A percentile compares a stretch with the other conserved stretches of the same genome.
These are phyloP conservation scores for Hydrophis major DNA, from an alignment of 2,797 vertebrate species.

Conservation along the genomic window DNA sequence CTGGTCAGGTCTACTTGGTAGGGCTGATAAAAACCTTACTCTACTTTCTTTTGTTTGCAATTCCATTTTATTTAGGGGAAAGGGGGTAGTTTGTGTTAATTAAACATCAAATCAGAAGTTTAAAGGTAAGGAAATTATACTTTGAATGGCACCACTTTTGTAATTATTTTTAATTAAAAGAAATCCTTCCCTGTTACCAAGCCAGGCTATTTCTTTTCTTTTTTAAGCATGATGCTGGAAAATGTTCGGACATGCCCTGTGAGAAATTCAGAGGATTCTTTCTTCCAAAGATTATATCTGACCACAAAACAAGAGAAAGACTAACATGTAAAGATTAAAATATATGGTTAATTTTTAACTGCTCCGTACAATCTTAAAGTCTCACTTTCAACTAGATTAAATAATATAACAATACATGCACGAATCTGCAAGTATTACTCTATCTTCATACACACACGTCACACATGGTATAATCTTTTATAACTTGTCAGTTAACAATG, in stretches of 20 bases:
- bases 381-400: not conserved
- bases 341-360: not conserved
- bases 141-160: not conserved
- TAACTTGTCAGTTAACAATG: not conserved
- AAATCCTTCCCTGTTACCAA: not conserved
- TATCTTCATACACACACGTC: not conserved
- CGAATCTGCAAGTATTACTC: not conserved
- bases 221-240: conserved; percentile 2
- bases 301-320: not conserved
- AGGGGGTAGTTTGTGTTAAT: not conserved
- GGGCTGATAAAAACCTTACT: not conserved
- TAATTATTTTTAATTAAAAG: not conserved
- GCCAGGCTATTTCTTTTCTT: not conserved
- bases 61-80: not conserved
- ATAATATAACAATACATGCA: not conserved
- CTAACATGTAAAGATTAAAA: not conserved
- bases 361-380: not conserved
- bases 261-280: not conserved
- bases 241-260: not conserved
- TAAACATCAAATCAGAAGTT: conserved; percentile 1
- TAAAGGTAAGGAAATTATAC: not conserved
- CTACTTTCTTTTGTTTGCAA: not conserved
- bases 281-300: not conserved
- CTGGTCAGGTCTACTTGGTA: not conserved
- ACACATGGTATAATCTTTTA: not conserved